Percentiles rank a stretch among this genome's conserved stretches.
These are phyloP conservation scores for Caenorhabditis afra DNA, from an alignment of 2,888 invertebrate genomes.

Conservation along the genomic window DNA sequence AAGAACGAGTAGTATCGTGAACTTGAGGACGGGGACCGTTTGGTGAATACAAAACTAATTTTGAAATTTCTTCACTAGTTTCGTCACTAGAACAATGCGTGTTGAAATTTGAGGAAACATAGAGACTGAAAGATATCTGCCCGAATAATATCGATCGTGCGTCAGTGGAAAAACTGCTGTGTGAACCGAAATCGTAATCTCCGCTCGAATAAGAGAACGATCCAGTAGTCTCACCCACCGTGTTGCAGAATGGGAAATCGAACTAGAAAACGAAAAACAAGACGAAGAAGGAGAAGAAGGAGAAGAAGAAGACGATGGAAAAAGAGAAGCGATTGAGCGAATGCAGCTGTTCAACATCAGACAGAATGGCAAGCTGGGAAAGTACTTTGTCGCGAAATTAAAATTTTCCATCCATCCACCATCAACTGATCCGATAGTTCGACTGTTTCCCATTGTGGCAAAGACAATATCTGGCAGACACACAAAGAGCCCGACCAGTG, in stretches of 20 bases:
- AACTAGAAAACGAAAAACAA: too few species aligned
- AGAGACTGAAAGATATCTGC: not conserved
- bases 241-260: too few species aligned
- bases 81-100: too few species aligned
- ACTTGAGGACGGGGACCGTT: too few species aligned
- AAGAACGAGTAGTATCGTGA: not conserved
- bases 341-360: slow-evolving; percentile 42
- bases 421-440: too few species aligned
- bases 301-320: not conserved
- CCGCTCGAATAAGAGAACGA: not conserved
- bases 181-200: slow-evolving; percentile 1
- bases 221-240: slow-evolving; percentile 21
- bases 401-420: too few species aligned
- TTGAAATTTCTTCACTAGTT: too few species aligned
- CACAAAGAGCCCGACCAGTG: slow-evolving; percentile 18
- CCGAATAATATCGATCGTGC: not conserved
- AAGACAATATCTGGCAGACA: slow-evolving; percentile 15
- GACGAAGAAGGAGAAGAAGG: not conserved
- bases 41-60: too few species aligned
- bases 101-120: not conserved
- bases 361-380: not conserved
- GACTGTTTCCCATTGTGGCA: not conserved
- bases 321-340: slow-evolving; percentile 18
- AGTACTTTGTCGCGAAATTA: not conserved
- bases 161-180: slow-evolving; percentile 15